These are phyloP conservation scores for Engystomops pustulosus DNA, from an alignment of 2,113 vertebrate species.

Conservation along the genomic window DNA sequence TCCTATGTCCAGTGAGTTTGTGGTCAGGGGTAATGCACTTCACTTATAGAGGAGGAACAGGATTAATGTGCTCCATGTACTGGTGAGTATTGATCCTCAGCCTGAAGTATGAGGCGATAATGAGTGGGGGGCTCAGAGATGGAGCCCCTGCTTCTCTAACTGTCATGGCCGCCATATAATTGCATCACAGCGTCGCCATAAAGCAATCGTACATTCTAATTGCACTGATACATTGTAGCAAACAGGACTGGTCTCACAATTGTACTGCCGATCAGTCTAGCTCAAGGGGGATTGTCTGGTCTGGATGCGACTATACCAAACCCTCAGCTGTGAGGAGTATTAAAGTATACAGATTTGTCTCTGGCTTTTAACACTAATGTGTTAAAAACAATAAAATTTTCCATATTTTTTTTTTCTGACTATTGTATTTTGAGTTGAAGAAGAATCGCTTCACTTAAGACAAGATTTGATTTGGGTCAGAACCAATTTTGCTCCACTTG, in stretches of 20 bases:
- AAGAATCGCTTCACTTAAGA: no score
- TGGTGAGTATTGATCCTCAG: constrained; percentile 42
- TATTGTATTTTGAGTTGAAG: no score
- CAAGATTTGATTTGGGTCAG: no score
- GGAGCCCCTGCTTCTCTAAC: not conserved
- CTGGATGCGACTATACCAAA: not conserved
- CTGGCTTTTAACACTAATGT: no score
- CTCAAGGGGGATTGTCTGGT: not conserved
- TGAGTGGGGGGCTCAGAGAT: not conserved
- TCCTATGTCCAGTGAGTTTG: constrained; percentile 48
- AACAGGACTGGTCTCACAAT: not conserved
- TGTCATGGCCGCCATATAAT: not conserved
- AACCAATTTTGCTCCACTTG: no score
- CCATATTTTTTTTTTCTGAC: no score
- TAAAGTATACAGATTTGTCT: no score
- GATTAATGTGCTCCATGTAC: constrained; percentile 47
- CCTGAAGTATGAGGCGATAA: not conserved
- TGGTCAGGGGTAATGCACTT: constrained; percentile 57
- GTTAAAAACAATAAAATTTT: no score
- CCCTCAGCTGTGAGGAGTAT: not conserved
- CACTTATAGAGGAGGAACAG: constrained; percentile 45
- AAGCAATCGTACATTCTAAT: not conserved
- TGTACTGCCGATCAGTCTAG: not conserved
- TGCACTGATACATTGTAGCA: not conserved
- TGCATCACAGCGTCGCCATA: not conserved